Base-by-base conservation (phyloP, 37 sponge, comb jelly and placozoan species). In the Eunapius fragilis region DNA sequence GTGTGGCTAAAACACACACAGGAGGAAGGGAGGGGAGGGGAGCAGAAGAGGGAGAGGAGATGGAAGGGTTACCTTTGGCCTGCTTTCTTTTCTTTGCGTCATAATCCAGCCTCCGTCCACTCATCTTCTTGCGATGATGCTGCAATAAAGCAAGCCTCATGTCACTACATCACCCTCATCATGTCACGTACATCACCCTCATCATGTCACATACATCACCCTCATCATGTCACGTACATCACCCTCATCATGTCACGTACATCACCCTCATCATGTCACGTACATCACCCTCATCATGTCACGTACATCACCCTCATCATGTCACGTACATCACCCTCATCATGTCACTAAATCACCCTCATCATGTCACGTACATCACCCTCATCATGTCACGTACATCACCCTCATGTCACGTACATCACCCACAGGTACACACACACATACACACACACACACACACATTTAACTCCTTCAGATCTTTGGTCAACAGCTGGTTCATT, bases 81-180 rank as follows among this genome's bases (percentile, higher is more conserved):
- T 98, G 97, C 82, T 87, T 89, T 68, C 94, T 85, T 38, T 89
- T 93, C 91, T 98, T 98, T 78, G 91, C 95, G 79, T 98, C 99
- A 76, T 87, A 93, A 86, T 98, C 99, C 37, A 98, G 91, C 32
- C 99, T 88, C 23, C 99, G 88, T 2, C 97, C 96, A 71, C 70
- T 87, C 89, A 97, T 80, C 89, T 98, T 98, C 93, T 98, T 98
- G 68, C 98, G 92, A 71, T 98, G 98, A 74, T 93, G 92, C 93
- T 95, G 80, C 9, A 75, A 31, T 10, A 10, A 31, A 31, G 48
- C 3, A 70, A 41, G n/a, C n/a, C n/a, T n/a, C n/a, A n/a, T n/a
- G n/a, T n/a, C n/a, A n/a, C n/a, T n/a, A n/a, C 41, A 41, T 9
- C 41, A 41, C 6, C 3, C 41, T 9, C 41, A 41, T 41, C 6